phyloP scores from a whole-genome alignment of 2,797 vertebrate genomes.

The Monodelphis domestica region DNA sequence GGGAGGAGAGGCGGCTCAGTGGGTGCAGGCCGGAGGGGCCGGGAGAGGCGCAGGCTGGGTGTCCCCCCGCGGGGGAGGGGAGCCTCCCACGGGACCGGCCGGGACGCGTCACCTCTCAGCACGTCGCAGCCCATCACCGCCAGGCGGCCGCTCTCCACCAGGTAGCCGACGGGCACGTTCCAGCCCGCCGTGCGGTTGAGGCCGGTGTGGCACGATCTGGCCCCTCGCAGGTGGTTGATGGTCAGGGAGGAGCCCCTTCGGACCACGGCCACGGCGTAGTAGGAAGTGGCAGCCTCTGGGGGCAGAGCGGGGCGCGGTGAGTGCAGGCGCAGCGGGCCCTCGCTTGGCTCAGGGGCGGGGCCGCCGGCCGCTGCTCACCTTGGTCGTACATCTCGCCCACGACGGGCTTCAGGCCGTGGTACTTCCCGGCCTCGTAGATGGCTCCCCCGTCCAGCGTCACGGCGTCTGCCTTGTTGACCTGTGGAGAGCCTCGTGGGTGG shows the following conservation, averaged over 20 bases:
- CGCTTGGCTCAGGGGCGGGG: not conserved
- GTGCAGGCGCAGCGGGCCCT: too few species aligned
- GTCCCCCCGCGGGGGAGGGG: too few species aligned
- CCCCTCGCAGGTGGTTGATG: slow-evolving; percentile 88
- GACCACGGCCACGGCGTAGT: slow-evolving; percentile 94
- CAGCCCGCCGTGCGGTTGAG: slow-evolving; percentile 93
- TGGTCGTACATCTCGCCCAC: slow-evolving; percentile 89
- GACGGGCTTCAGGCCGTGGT: slow-evolving; percentile 89
- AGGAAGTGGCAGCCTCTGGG: slow-evolving; percentile 86
- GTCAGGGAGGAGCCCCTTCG: slow-evolving; percentile 87
- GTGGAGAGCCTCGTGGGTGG: too few species aligned
- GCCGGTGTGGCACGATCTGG: slow-evolving; percentile 94
- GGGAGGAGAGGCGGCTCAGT: slow-evolving; percentile 13
- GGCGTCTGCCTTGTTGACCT: slow-evolving; percentile 90
- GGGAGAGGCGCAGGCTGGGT: not conserved
- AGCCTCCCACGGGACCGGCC: too few species aligned
- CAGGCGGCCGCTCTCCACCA: slow-evolving; percentile 91
- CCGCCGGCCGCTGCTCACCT: slow-evolving; percentile 80
- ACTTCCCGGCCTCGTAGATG: slow-evolving; percentile 90
- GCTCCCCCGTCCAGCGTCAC: slow-evolving; percentile 87
- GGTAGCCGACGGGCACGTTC: slow-evolving; percentile 93
- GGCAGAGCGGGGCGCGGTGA: slow-evolving; percentile 23
- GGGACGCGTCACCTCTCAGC: slow-evolving; percentile 88
- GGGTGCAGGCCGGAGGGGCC: rapidly evolving
- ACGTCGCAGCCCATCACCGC: slow-evolving; percentile 92